phyloP scores from a whole-genome alignment of 2,888 invertebrate species.

The Stenolophus ochropezus region DNA sequence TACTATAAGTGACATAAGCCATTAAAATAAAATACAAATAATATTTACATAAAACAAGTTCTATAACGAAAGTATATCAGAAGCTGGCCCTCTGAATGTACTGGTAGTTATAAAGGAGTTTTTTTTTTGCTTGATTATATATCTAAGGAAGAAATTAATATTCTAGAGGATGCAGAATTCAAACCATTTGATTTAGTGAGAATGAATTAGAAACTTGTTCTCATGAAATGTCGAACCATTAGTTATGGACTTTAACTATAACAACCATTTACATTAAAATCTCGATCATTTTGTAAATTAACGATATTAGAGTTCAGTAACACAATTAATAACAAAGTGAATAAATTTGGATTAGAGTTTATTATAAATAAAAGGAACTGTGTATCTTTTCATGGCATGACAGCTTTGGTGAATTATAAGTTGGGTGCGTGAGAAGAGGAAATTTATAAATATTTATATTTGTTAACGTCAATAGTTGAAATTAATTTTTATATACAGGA shows the following conservation, averaged over 20 bases:
- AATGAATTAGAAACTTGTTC: neutral
- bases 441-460: slow-evolving; percentile 30
- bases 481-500: too few species aligned
- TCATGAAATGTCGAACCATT: slow-evolving; percentile 7
- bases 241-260: neutral
- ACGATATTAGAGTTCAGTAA: neutral
- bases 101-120: too few species aligned
- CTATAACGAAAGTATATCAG: too few species aligned
- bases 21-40: too few species aligned
- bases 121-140: neutral
- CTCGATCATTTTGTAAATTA: neutral
- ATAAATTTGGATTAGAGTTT: neutral
- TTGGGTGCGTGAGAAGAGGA: neutral
- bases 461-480: slow-evolving; percentile 1
- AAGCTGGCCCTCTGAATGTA: too few species aligned
- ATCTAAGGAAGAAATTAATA: neutral
- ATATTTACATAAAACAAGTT: too few species aligned
- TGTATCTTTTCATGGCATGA: neutral
- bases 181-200: neutral
- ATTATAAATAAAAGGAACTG: slow-evolving; percentile 15
- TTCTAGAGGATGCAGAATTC: slow-evolving; percentile 2
- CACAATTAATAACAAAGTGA: neutral
- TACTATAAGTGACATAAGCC: too few species aligned
- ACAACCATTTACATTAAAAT: slow-evolving; percentile 6
- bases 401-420: slow-evolving; percentile 2